Percentiles rank a stretch among this genome's conserved stretches.
Conservation (phyloP, 2,113 vertebrate species). For the Protobothrops flavoviridis region DNA sequence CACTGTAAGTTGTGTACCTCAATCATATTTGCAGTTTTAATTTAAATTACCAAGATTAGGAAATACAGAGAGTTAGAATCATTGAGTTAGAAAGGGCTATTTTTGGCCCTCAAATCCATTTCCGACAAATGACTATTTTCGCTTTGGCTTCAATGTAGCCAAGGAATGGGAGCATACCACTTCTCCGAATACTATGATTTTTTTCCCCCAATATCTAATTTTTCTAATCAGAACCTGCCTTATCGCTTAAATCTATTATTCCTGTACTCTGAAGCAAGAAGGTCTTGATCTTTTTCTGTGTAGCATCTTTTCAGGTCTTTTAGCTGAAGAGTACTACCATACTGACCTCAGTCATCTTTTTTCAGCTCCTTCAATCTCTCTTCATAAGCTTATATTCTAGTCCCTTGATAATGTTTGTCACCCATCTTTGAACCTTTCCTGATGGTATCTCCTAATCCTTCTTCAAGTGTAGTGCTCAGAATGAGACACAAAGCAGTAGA, state of each 20-base stretch:
- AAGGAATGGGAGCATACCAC: background rate
- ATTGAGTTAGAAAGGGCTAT: background rate
- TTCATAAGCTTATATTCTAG: background rate
- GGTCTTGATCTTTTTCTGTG: background rate
- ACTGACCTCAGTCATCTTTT: background rate
- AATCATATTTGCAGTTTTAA: background rate
- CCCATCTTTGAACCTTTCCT: background rate
- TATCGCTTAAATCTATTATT: background rate
- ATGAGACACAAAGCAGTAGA: background rate
- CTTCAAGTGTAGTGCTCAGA: background rate
- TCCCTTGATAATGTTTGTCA: background rate
- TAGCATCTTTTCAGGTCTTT: background rate
- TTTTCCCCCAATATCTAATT: background rate
- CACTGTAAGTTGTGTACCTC: background rate
- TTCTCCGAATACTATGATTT: background rate
- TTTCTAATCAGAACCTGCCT: background rate
- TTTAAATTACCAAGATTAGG: background rate
- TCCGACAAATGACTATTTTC: background rate
- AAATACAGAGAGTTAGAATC: background rate
- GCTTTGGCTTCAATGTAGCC: background rate
- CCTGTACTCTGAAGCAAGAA: background rate
- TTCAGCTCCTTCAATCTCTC: background rate
- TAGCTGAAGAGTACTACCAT: background rate
- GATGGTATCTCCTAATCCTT: background rate
- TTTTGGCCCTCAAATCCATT: background rate